Percentiles rank a stretch among this genome's conserved stretches.
These are phyloP conservation scores for Callochromis pleurospilus DNA, from an alignment of 2,113 vertebrate genomes.

Conservation along the genomic window DNA sequence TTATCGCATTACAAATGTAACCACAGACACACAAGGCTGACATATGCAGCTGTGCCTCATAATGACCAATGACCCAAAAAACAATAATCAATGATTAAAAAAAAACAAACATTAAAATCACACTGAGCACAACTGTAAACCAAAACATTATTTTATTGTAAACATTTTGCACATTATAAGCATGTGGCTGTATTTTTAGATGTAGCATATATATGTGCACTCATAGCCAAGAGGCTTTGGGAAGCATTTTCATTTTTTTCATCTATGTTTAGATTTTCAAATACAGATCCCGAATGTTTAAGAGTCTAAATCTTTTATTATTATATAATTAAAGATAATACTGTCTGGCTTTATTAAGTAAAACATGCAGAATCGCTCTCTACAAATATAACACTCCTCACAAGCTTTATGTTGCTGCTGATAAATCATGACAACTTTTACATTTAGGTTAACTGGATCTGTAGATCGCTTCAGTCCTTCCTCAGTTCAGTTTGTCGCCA, in stretches of 20 bases:
- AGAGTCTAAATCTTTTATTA: not conserved
- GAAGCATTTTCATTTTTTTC: not conserved
- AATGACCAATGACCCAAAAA: not conserved
- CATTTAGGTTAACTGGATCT: not conserved
- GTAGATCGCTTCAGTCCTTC: not conserved
- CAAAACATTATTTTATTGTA: not conserved
- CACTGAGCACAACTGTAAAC: not conserved
- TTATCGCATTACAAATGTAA: not conserved
- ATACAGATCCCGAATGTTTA: not conserved
- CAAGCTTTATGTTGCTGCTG: not conserved
- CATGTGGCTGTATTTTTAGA: not conserved
- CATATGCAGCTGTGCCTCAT: not conserved
- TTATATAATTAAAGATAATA: not conserved
- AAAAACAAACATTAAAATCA: not conserved
- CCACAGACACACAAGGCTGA: not conserved
- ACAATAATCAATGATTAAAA: not conserved
- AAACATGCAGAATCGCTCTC: rapidly evolving
- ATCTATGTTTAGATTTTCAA: not conserved
- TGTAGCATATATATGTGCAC: not conserved
- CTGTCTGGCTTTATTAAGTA: not conserved
- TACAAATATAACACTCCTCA: not conserved
- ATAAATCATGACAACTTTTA: not conserved
- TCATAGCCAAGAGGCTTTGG: not conserved
- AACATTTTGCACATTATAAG: not conserved
- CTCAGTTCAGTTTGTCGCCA: not conserved